Evolutionary conservation across 2,113 vertebrate species (phyloP).

Genomic region (Anseranas semipalmata): DNA sequence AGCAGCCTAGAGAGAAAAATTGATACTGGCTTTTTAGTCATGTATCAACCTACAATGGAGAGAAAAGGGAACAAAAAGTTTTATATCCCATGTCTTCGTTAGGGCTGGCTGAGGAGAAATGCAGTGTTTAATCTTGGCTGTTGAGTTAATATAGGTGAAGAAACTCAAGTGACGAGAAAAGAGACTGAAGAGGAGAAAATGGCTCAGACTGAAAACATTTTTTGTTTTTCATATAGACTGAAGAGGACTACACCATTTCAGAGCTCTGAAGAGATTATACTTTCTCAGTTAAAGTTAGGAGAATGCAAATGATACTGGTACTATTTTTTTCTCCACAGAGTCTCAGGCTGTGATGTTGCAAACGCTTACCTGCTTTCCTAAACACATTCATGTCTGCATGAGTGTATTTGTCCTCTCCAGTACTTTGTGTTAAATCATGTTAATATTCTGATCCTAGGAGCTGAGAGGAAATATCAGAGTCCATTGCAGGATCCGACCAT

Average conservation of each 20-base stretch:
- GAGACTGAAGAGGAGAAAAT: not conserved
- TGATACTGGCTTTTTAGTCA: not conserved
- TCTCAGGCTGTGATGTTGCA: not conserved
- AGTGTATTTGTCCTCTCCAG: not conserved
- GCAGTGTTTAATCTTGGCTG: not conserved
- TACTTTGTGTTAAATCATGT: not conserved
- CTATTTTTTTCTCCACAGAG: not conserved
- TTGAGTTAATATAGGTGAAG: not conserved
- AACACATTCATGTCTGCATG: not conserved
- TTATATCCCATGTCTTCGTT: not conserved
- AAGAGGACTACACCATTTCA: not conserved
- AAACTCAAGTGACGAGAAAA: not conserved
- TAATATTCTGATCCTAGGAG: slow-evolving; percentile 57
- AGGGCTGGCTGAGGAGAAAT: not conserved
- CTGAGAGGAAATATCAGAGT: slow-evolving; percentile 70
- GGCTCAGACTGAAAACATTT: not conserved
- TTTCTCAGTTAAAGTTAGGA: not conserved
- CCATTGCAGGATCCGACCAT: slow-evolving; percentile 68
- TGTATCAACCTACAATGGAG: not conserved
- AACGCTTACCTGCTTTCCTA: not conserved
- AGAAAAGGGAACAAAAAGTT: not conserved
- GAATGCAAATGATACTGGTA: not conserved
- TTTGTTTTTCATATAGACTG: not conserved
- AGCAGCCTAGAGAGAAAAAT: not conserved
- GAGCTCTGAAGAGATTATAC: not conserved